Percentiles rank a stretch among this genome's conserved stretches.
Conservation (phyloP, 2,888 invertebrate genomes). For the Athrips mouffetella region DNA sequence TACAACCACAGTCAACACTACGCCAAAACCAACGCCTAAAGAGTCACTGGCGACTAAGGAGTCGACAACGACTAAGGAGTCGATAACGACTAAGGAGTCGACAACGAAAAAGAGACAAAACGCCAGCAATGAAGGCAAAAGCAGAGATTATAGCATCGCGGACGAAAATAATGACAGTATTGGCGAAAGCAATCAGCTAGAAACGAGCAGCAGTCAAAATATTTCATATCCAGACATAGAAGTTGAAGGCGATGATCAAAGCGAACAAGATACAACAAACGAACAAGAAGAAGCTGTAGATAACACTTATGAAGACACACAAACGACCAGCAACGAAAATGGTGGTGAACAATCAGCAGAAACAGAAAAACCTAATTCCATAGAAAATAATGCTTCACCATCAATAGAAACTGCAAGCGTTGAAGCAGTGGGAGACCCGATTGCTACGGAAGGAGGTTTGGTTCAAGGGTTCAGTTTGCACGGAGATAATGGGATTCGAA, state of each 20-base stretch:
- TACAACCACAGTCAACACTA: too few species aligned
- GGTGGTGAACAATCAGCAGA: background rate
- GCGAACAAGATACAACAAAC: background rate
- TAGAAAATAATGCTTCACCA: background rate
- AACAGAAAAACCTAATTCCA: background rate
- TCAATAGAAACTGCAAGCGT: background rate
- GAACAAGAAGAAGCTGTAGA: background rate
- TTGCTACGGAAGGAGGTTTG: constrained; percentile 42
- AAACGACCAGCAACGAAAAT: background rate
- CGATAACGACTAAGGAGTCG: too few species aligned
- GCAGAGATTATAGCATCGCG: too few species aligned
- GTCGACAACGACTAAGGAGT: too few species aligned
- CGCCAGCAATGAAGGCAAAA: too few species aligned
- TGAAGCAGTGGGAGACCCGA: constrained; percentile 7
- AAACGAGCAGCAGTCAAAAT: too few species aligned
- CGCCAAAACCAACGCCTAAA: too few species aligned
- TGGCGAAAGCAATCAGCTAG: too few species aligned
- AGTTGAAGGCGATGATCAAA: background rate
- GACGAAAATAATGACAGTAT: too few species aligned
- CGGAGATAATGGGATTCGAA: constrained; percentile 33
- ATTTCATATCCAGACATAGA: too few species aligned
- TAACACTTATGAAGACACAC: background rate
- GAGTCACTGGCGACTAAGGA: too few species aligned
- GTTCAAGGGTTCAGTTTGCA: constrained; percentile 40
- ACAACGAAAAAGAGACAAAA: too few species aligned